Evolutionary conservation across 2,888 invertebrate species (phyloP).

Genomic region (Corythucha ciliata): DNA sequence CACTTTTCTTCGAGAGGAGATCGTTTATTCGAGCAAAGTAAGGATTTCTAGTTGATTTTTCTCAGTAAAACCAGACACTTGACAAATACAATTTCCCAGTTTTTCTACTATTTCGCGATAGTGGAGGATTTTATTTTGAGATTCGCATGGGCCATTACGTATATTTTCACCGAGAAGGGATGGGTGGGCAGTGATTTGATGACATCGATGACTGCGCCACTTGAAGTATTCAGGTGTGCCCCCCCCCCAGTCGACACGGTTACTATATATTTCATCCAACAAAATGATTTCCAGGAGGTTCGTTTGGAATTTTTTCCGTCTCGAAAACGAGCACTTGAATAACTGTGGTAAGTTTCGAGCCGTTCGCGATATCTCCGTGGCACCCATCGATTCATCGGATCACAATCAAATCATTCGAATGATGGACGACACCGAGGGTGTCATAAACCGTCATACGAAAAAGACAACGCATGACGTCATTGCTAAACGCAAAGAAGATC

Average conservation of each 20-base stretch:
- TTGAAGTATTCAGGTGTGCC: slow-evolving; percentile 55
- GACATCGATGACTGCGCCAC: slow-evolving; percentile 54
- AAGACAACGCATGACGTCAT: slow-evolving; percentile 32
- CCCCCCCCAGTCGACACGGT: neutral
- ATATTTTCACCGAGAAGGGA: slow-evolving; percentile 56
- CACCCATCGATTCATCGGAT: slow-evolving; percentile 65
- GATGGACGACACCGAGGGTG: slow-evolving; percentile 52
- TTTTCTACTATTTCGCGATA: slow-evolving; percentile 75
- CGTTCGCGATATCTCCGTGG: slow-evolving; percentile 73
- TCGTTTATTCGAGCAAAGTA: slow-evolving; percentile 67
- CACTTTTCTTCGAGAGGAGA: slow-evolving; percentile 64
- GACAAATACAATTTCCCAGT: slow-evolving; percentile 41
- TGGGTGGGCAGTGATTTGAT: slow-evolving; percentile 56
- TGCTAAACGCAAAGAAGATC: slow-evolving; percentile 35
- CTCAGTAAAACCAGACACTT: neutral
- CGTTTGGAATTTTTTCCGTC: slow-evolving; percentile 81
- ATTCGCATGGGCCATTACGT: slow-evolving; percentile 66
- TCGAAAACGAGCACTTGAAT: slow-evolving; percentile 83
- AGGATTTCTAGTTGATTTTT: slow-evolving; percentile 34
- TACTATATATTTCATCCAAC: neutral
- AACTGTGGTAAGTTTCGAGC: slow-evolving; percentile 84
- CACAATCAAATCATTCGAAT: slow-evolving; percentile 50
- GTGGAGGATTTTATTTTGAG: slow-evolving; percentile 68
- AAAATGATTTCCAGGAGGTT: slow-evolving; percentile 48
- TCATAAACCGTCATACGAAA: slow-evolving; percentile 42